Evolutionary conservation across 2,113 vertebrate genomes (phyloP), one percentile per base, ranked within the genome.

Genomic region (Sylvicapra grimmia): DNA sequence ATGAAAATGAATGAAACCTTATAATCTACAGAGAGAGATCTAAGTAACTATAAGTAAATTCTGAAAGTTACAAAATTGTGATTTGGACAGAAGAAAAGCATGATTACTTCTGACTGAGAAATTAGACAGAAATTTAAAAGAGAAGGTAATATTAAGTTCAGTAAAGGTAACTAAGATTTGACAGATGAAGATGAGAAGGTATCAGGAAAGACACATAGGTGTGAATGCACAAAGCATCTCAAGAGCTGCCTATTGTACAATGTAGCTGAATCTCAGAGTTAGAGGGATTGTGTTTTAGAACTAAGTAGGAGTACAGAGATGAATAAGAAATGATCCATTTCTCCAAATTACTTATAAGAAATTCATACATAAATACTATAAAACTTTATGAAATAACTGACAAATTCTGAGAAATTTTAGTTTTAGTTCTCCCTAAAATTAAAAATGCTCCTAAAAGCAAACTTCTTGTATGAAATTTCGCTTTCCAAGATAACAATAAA

Each of bases 341-440:
- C 33, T 94, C 92, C 56, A 83, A 95, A 96, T n/a, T 85, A 92
- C 51, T 95, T 90, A 51, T n/a, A 95, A 94, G 36, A 97, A 96
- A 94, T 53, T 82, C 14, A 44, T 31, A 93, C 10, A 96, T n/a
- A 77, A 88, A 83, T 44, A 93, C 25, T 27, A 92, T 44, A 93
- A 63, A 83, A 27, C 18, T 72, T 8, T 49, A 75, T 63, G n/a
- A 36, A n/a, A 47, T 68, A 94, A 90, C 1, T 65, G 4, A 54
- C 5, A 93, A 86, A 40, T 68, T 86, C 31, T 80, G 61, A 29
- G n/a, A 84, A 23, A 97, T 51, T 90, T 96, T 83, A 77, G 36
- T 96, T 97, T 94, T 72, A 96, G n/a, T 86, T 93, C 16, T 94
- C n/a, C 79, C 19, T 96, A 56, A 93, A 97, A 85, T 88, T 31